Conservation (phyloP, 2,113 vertebrate species). For the Petromus typicus region DNA sequence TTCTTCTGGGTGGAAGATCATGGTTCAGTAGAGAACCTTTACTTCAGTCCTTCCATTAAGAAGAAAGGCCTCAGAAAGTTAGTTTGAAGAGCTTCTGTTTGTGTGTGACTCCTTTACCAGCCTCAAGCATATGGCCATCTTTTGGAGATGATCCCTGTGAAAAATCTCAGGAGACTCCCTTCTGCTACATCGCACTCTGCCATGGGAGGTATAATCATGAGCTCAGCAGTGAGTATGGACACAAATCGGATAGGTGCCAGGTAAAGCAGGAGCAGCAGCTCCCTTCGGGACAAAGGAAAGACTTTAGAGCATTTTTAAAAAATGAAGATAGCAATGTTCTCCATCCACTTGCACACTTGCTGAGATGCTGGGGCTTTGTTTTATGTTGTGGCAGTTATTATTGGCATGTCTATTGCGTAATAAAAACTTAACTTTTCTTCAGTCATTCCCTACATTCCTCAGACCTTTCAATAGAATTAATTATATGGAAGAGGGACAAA, state of each 20-base stretch:
- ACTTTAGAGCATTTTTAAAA: not conserved
- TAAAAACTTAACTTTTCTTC: not conserved
- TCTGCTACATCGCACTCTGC: not conserved
- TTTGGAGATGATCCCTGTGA: not conserved
- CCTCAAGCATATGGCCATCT: not conserved
- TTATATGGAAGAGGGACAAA: not conserved
- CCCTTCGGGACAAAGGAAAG: not conserved
- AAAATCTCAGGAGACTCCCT: not conserved
- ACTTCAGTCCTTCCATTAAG: not conserved
- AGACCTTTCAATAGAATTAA: not conserved
- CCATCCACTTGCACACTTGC: accelerated
- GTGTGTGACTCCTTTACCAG: not conserved
- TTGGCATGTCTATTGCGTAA: not conserved
- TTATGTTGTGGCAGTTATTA: not conserved
- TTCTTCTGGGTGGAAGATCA: not conserved
- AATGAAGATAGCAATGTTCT: not conserved
- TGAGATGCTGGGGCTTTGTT: not conserved
- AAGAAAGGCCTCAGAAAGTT: not conserved
- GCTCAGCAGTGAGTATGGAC: not conserved
- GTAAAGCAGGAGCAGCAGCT: not conserved
- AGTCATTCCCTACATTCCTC: not conserved
- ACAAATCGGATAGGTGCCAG: not conserved
- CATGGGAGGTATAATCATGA: not conserved
- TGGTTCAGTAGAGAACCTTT: not conserved
- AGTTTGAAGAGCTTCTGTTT: not conserved